Evolutionary conservation across 2,888 invertebrate genomes (phyloP).

Genomic region (Heliconius ethilla): DNA sequence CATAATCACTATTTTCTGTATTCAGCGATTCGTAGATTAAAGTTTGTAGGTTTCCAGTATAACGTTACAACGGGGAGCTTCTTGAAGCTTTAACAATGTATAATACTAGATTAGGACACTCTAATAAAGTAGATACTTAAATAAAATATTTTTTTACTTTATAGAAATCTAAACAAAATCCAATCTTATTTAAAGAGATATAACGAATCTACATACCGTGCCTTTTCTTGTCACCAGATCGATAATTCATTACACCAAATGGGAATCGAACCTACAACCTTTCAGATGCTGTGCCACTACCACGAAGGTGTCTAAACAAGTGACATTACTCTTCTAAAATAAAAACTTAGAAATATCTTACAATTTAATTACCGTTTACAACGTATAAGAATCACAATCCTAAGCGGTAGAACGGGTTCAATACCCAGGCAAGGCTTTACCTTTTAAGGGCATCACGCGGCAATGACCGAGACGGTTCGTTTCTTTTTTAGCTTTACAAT

Average conservation of each 20-base stretch:
- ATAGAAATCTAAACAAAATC: too few relatives aligned
- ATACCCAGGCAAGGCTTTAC: slow-evolving; percentile 34
- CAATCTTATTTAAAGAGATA: too few relatives aligned
- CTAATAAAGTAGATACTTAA: neutral
- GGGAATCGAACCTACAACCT: too few relatives aligned
- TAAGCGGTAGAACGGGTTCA: slow-evolving; percentile 33
- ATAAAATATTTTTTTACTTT: too few relatives aligned
- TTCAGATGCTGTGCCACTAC: too few relatives aligned
- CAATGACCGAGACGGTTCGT: slow-evolving; percentile 38
- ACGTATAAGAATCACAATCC: slow-evolving; percentile 1
- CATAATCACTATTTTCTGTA: slow-evolving; percentile 20
- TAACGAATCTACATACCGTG: too few relatives aligned
- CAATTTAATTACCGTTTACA: slow-evolving; percentile 14
- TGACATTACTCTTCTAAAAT: too few relatives aligned
- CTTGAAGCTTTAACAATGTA: neutral
- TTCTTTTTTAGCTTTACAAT: slow-evolving; percentile 7
- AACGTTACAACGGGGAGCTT: neutral
- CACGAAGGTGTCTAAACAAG: too few relatives aligned
- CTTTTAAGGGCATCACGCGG: slow-evolving; percentile 43
- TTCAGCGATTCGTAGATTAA: slow-evolving; percentile 22
- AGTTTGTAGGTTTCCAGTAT: slow-evolving; percentile 20
- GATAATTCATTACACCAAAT: too few relatives aligned
- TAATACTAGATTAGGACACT: neutral
- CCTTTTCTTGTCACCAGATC: too few relatives aligned
- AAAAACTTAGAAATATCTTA: neutral